Conservation (phyloP, 2,797 vertebrate species). For the Phylloscopus collybita region DNA sequence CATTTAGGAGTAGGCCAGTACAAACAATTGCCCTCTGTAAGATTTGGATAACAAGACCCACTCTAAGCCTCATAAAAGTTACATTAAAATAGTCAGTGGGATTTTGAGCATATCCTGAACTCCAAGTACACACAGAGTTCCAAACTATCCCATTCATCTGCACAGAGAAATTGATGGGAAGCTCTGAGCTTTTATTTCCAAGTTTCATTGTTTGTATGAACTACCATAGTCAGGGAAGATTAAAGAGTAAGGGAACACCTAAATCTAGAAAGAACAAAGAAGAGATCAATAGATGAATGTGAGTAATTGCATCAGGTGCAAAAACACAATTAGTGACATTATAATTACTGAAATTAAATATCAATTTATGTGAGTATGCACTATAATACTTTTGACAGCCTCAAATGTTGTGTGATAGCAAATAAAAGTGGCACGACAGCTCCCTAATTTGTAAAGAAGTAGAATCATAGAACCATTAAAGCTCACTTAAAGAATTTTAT, state of each 20-base stretch:
- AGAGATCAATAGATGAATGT: neutral
- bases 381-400: constrained; percentile 2
- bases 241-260: neutral
- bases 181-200: neutral
- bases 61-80: neutral
- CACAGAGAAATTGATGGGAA: neutral
- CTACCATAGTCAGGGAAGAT: neutral
- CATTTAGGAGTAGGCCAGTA: neutral
- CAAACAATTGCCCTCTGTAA: neutral
- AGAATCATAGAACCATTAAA: neutral
- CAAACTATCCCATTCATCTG: neutral
- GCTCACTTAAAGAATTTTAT: constrained; percentile 43
- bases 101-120: neutral
- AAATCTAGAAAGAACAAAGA: neutral
- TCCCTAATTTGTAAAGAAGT: neutral
- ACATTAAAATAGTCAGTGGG: neutral
- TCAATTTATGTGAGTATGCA: neutral
- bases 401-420: neutral
- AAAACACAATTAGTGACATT: constrained; percentile 26
- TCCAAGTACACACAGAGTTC: neutral
- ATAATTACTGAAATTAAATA: constrained; percentile 36
- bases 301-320: constrained; percentile 4
- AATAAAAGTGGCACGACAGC: neutral
- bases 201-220: neutral
- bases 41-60: neutral